Conservation (phyloP, 2,888 invertebrate species). For the Lithodes maja region DNA sequence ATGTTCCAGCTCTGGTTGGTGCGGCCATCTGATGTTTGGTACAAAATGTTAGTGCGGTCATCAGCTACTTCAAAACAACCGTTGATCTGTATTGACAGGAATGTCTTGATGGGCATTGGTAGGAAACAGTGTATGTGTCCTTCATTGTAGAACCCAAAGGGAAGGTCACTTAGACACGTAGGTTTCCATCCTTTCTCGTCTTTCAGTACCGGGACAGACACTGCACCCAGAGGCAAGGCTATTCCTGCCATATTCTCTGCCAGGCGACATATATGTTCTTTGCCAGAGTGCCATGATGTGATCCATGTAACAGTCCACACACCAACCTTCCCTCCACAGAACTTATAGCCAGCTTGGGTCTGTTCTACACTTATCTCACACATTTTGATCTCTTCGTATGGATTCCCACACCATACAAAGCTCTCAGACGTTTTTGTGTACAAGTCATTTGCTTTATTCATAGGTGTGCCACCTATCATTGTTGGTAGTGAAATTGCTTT, state of each 20-base stretch:
- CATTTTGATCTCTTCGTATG: conserved; percentile 1
- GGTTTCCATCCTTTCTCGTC: conserved; percentile 4
- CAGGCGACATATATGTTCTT: background rate
- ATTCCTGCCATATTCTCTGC: conserved; percentile 11
- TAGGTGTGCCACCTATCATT: background rate
- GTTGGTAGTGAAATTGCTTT: background rate
- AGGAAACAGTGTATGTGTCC: conserved; percentile 51
- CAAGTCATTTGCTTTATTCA: background rate
- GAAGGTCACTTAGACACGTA: conserved; percentile 25
- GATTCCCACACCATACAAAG: conserved; percentile 23
- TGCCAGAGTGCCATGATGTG: conserved; percentile 48
- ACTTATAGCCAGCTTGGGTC: background rate
- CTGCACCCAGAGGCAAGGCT: conserved; percentile 42
- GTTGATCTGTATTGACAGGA: conserved; percentile 37
- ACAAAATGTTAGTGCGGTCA: conserved; percentile 39
- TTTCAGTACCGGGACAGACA: conserved; percentile 23
- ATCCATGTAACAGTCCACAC: conserved; percentile 26
- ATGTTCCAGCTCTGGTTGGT: conserved; percentile 21
- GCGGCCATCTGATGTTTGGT: conserved; percentile 42
- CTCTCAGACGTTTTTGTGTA: background rate
- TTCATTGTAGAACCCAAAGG: conserved; percentile 40
- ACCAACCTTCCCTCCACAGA: conserved; percentile 13
- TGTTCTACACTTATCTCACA: conserved; percentile 19
- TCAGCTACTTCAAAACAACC: conserved; percentile 46
- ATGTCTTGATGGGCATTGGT: conserved; percentile 38